phyloP scores from a whole-genome alignment of 2,113 vertebrate species.

The Lampris megalopsis region DNA sequence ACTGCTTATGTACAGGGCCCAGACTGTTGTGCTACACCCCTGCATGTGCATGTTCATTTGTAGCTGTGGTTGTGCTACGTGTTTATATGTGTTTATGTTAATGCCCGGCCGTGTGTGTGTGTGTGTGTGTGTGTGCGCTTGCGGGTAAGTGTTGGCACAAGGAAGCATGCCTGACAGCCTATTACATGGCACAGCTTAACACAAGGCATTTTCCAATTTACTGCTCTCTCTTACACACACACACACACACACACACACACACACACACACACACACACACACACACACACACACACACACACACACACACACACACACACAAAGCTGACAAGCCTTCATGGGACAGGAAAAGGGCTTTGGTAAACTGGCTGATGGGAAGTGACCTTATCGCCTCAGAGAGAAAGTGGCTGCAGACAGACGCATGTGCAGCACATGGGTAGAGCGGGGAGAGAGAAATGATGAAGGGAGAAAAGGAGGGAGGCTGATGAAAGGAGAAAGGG shows the following conservation, averaged over 20 bases:
- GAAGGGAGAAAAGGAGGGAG: not conserved
- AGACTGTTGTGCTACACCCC: too few relatives aligned
- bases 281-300: constrained; percentile 5
- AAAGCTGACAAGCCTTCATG: constrained; percentile 31
- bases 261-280: constrained; percentile 9
- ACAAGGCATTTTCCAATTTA: constrained; percentile 42
- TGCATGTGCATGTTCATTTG: too few relatives aligned
- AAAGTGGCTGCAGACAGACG: constrained; percentile 2
- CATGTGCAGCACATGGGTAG: not conserved
- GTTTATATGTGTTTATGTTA: not conserved
- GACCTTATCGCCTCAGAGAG: not conserved
- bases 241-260: constrained; percentile 13
- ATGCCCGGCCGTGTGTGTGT: not conserved
- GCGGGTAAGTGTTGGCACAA: not conserved
- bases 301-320: constrained; percentile 22
- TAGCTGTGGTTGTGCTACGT: not conserved
- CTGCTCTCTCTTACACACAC: not conserved
- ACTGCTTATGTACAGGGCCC: too few relatives aligned
- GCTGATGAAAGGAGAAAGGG: not conserved
- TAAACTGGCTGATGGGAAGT: constrained; percentile 6
- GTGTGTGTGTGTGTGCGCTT: not conserved
- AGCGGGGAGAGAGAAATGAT: not conserved
- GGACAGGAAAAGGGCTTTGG: constrained; percentile 27
- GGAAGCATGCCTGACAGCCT: constrained; percentile 14
- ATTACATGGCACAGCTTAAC: constrained; percentile 12